These are phyloP conservation scores for Otolemur crassicaudatus DNA, from an alignment of 2,797 vertebrate genomes.

Conservation along the genomic window DNA sequence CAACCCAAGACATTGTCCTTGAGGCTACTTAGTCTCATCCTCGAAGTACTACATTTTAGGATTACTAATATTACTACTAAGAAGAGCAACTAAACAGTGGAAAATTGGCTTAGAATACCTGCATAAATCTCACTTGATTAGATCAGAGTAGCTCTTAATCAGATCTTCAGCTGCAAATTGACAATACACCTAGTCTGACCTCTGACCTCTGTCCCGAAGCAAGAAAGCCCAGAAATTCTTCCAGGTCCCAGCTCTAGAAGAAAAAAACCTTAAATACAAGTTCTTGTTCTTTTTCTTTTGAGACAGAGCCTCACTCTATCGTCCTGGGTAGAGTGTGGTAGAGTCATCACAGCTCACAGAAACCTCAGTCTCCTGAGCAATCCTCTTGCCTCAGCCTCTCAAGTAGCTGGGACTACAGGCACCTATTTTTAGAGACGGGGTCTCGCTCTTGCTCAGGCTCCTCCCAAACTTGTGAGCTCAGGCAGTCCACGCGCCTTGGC, in stretches of 20 bases:
- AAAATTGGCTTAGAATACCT: conserved; percentile 29
- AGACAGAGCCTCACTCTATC: too few species aligned
- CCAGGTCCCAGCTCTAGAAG: not conserved
- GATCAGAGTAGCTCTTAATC: not conserved
- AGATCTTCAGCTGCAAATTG: not conserved
- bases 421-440: too few species aligned
- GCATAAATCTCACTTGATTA: not conserved
- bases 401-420: too few species aligned
- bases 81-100: not conserved
- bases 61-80: not conserved
- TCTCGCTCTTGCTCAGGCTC: too few species aligned
- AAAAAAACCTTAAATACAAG: not conserved
- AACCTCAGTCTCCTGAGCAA: too few species aligned
- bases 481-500: too few species aligned
- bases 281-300: too few species aligned
- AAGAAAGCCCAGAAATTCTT: not conserved
- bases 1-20: not conserved
- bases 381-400: too few species aligned
- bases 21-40: not conserved
- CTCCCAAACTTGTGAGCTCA: too few species aligned
- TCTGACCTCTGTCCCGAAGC: not conserved
- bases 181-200: not conserved
- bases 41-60: not conserved
- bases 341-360: too few species aligned
- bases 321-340: too few species aligned